Base-by-base conservation (phyloP, 2,888 invertebrate species). In the Brachypterus glaber region DNA sequence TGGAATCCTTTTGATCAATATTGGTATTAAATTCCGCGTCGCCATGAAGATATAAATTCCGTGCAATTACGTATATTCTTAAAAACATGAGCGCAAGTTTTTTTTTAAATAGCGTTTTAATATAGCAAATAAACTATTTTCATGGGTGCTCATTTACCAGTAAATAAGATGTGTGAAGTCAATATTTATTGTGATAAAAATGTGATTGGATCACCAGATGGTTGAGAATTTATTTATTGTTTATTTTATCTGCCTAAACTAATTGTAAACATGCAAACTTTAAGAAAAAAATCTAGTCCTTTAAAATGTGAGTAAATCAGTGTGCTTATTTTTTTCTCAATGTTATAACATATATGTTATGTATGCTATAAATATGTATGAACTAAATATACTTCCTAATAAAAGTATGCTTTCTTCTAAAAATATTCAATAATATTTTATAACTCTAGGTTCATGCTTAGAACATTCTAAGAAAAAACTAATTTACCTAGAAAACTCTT, bases 231-330 rank as follows among this genome's bases (percentile, higher is more conserved):
- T 29, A 29, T 5, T 29, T 35, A 29, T 30, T 5, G 2, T 11
- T 13, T 35, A 12, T 11, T 29, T n/a, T 29, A 12, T n/a, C 16
- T 33, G 14, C 11, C 18, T 12, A 18, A 33, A 33, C 13, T 33
- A 36, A 29, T 43, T 37, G 11, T n/a, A 2, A 37, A 25, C n/a
- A 89, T 90, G 89, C 89, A 90, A 81, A 89, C 89, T 62, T 75
- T 90, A 69, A 76, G 90, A 67, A 88, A 89, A 76, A 87, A 86
- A 77, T 88, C 87, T 64, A 89, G 89, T 73, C 89, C 89, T 66
- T 82, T 86, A 72, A 89, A 90, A 79, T 88, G 89, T 89, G 76
- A 89, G 88, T 87, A 67, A 12, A 32, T 17, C 15, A 14, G 8
- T 18, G 13, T 16, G 11, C 5, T 26, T n/a, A n/a, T n/a, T n/a